Base-by-base conservation (phyloP, 2,888 invertebrate genomes). In the Platycheirus rosarum region DNA sequence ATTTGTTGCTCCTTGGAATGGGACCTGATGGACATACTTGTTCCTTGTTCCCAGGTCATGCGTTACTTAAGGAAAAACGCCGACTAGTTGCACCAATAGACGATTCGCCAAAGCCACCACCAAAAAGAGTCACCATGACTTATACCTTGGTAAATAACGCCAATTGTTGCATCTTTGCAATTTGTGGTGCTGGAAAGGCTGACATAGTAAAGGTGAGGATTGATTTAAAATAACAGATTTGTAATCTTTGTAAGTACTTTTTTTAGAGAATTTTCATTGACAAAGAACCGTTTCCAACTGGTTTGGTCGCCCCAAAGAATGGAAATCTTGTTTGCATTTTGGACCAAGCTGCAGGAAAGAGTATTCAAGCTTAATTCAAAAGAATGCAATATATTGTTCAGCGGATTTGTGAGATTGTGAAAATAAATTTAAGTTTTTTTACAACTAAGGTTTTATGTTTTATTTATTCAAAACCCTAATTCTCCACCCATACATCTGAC, bases 1-100 rank as follows among this genome's bases (percentile, higher is more conserved):
- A 99, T 90, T 89, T 98, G 53, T 91, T 99, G 0, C 91, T 99
- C 8, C 92, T 99, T 18, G 99, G 99, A 11, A 95, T 99, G 94
- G 99, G 99, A 0, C 98, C 98, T 0, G 99, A 99, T 89, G 99
- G 99, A 0, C 99, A 99, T 90, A 99, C 98, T 0, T 98, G 98
- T 88, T 99, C 99, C 0, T 91, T 99, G 13, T 99, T 99, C 91
- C 99, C 99, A 0, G 94, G 93, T 0, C 96, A 97, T 88, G 89
- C 91, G 0, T 88, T 95, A 6, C 90, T 96, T 1, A 88, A 93
- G 0, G 96, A 95, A 88, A 91, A 89, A 0, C 88, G 88, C 0
- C 89, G 93, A 51, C 94, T 96, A 92, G 95, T 98, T 2, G 96
- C 97, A 7, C 91, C 95, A 0, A 95, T 99, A 76, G 93, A 93